Percentiles rank a stretch among this genome's conserved stretches.
Conservation (phyloP, 2,797 vertebrate genomes). For the Peromyscus aztecus region DNA sequence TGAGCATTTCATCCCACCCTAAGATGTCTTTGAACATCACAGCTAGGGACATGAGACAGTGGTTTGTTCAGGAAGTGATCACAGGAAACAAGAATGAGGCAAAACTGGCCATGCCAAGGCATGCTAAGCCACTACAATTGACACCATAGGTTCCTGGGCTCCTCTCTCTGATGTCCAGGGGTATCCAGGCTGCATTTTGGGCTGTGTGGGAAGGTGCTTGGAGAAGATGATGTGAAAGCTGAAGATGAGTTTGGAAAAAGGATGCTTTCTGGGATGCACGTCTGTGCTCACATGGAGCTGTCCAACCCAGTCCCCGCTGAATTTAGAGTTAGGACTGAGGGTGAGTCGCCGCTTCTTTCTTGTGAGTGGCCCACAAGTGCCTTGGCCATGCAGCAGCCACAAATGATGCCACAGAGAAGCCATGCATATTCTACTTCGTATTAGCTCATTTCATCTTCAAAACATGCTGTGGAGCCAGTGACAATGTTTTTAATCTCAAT, state of each 20-base stretch:
- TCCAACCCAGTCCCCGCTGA: neutral
- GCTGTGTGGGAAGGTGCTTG: neutral
- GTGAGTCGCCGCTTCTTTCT: neutral
- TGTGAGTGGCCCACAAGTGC: neutral
- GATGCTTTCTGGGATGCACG: neutral
- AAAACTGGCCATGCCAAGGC: neutral
- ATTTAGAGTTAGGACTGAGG: neutral
- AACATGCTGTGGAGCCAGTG: neutral
- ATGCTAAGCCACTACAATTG: neutral
- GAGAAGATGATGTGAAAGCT: neutral
- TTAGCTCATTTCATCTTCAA: neutral
- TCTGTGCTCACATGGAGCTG: neutral
- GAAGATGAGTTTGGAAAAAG: neutral
- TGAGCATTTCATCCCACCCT: neutral
- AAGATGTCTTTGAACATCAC: neutral
- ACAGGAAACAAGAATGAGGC: neutral
- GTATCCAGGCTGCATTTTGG: neutral
- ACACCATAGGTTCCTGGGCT: neutral
- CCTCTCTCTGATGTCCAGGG: neutral
- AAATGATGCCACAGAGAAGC: neutral
- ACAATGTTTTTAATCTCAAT: neutral
- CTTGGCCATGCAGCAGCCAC: neutral
- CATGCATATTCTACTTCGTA: neutral
- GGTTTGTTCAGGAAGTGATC: neutral
- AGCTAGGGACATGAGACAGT: neutral